These are phyloP conservation scores for Brachypalpus laphriformis DNA, from an alignment of 2,888 invertebrate genomes.

Conservation along the genomic window DNA sequence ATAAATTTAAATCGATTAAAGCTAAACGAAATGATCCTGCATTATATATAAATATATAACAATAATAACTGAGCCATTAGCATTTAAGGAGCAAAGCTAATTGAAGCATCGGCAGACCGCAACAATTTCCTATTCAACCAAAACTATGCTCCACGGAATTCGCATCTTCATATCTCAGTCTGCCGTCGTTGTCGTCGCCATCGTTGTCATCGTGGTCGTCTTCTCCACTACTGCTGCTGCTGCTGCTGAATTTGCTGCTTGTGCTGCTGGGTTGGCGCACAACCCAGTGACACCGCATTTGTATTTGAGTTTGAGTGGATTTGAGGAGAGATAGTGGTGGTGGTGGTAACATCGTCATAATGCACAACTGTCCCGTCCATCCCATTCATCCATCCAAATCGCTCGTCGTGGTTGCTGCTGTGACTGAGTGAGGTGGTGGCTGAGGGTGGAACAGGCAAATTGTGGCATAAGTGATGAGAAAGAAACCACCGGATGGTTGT, in stretches of 20 bases:
- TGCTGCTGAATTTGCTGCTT: too few relatives aligned
- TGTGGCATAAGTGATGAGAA: conserved; percentile 70
- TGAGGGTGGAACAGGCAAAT: conserved; percentile 36
- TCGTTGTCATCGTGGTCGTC: conserved; percentile 16
- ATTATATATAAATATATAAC: too few relatives aligned
- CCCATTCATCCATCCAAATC: conserved; percentile 55
- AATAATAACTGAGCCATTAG: conserved; percentile 35
- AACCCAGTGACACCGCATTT: conserved; percentile 52
- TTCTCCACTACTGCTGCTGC: background rate
- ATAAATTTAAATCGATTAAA: conserved; percentile 9
- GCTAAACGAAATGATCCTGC: background rate
- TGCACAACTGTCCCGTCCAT: conserved; percentile 62
- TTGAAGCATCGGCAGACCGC: conserved; percentile 65
- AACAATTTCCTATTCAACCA: conserved; percentile 53
- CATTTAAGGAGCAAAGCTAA: conserved; percentile 58
- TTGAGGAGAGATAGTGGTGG: conserved; percentile 25
- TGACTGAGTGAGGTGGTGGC: conserved; percentile 38
- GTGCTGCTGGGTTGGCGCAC: conserved; percentile 4
- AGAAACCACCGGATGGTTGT: conserved; percentile 70
- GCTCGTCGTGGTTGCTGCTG: conserved; percentile 59
- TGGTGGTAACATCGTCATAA: conserved; percentile 32
- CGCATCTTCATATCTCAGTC: conserved; percentile 47
- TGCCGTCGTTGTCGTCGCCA: conserved; percentile 32
- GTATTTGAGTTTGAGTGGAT: conserved; percentile 65
- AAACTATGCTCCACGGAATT: conserved; percentile 58